Base-by-base conservation (phyloP, 2,797 vertebrate species). In the Synaphobranchus kaupii region DNA sequence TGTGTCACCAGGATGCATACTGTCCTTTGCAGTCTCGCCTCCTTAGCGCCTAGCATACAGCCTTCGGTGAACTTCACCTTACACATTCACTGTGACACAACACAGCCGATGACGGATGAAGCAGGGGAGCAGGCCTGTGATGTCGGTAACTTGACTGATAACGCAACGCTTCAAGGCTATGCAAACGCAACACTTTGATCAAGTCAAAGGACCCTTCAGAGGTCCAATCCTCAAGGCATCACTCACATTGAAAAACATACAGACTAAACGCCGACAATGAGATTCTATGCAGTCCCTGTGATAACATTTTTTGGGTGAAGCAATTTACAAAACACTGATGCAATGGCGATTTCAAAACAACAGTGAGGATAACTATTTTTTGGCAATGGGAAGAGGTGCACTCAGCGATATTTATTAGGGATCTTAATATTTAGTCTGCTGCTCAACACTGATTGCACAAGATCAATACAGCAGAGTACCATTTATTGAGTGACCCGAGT, bases 401-500 rank as follows among this genome's bases (percentile, higher is more conserved):
- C 50, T 87, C 25, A 39, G 52, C 17, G 31, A 63, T 58, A 71
- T 83, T 87, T 63, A 47, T 54, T 71, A 60, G 83, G 82, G 80
- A 84, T 76, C 34, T 58, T 54, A 84, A 84, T 78, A 88, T 85
- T 63, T 80, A 80, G 54, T 88, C 39, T 63, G 82, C 20, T 52
- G 85, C 73, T 86, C 58, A 66, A 83, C 48, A 81, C 47, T 44
- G 52, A 84, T 44, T 50, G 83, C 22, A 58, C 22, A 15, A 48
- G 76, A 83, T 71, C 9, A n/a, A 83, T 82, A 60, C 60, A 52
- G 12, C 50, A 86, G 12, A 86, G 60, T 71, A 78, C 84, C 87
- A 68, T 86, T 86, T 68, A 86, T 86, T 81, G 76, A 85, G 78
- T 56, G 78, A 86, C 82, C 76, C 31, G 78, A 54, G 60, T 80